Percentiles rank a stretch among this genome's conserved stretches.
These are phyloP conservation scores for Eleutherodactylus coqui DNA, from an alignment of 2,797 vertebrate genomes.

Conservation along the genomic window DNA sequence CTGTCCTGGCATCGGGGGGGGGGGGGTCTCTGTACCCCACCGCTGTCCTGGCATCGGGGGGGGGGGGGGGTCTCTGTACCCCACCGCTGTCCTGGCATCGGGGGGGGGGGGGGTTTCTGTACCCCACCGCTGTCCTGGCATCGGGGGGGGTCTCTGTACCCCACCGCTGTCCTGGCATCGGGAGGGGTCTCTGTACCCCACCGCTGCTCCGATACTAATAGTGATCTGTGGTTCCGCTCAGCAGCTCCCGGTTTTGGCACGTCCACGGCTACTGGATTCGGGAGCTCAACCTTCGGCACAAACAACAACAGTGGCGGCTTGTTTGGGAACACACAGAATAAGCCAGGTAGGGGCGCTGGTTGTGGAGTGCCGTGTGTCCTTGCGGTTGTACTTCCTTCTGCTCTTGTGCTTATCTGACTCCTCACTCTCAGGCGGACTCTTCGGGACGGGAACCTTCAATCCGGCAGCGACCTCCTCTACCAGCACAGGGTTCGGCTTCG, in stretches of 20 bases:
- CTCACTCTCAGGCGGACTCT: conserved; percentile 83
- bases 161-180: too few species aligned
- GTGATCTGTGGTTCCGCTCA: not conserved
- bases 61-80: too few species aligned
- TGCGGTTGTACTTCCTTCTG: too few species aligned
- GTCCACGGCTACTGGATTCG: conserved; percentile 83
- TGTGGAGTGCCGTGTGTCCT: not conserved
- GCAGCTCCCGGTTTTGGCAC: conserved; percentile 88
- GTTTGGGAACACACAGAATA: conserved; percentile 88
- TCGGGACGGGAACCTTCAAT: conserved; percentile 89
- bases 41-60: too few species aligned
- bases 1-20: too few species aligned
- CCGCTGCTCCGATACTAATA: too few species aligned
- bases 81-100: too few species aligned
- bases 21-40: too few species aligned
- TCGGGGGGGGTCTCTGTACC: too few species aligned
- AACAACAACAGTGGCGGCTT: conserved; percentile 86
- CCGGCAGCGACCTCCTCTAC: conserved; percentile 92
- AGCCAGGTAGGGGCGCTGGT: conserved; percentile 82
- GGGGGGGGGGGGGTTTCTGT: too few species aligned
- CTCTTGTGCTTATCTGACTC: not conserved
- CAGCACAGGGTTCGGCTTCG: conserved; percentile 90
- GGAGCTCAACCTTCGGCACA: conserved; percentile 88
- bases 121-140: too few species aligned
- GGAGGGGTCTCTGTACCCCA: too few species aligned